phyloP scores from a whole-genome alignment of 2,888 invertebrate species.

The Abscondita cerata region DNA sequence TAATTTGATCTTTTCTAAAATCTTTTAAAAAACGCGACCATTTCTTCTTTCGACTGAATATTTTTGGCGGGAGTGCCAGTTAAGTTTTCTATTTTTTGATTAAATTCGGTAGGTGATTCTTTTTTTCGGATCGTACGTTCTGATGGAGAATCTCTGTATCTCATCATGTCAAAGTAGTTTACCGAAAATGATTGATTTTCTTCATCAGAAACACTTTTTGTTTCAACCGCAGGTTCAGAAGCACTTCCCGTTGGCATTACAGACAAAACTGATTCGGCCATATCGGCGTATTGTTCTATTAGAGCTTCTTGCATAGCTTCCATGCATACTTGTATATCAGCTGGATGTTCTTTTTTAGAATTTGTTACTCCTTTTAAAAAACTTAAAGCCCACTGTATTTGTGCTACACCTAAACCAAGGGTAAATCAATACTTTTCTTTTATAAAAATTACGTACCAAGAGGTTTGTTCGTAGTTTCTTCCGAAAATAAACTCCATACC shows the following conservation, averaged over 20 bases:
- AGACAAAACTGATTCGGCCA: conserved; percentile 38
- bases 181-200: conserved; percentile 50
- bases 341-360: conserved; percentile 50
- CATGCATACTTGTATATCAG: conserved; percentile 55
- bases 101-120: background rate
- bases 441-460: conserved; percentile 31
- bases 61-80: background rate
- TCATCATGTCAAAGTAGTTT: conserved; percentile 51
- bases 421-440: background rate
- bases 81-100: background rate
- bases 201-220: conserved; percentile 34
- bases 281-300: conserved; percentile 54
- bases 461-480: conserved; percentile 41
- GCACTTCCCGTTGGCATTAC: background rate
- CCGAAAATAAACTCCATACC: conserved; percentile 56
- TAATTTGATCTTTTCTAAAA: conserved; percentile 52
- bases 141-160: conserved; percentile 13
- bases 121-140: conserved; percentile 1
- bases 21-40: conserved; percentile 47
- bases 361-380: conserved; percentile 55
- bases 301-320: conserved; percentile 54
- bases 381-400: conserved; percentile 58
- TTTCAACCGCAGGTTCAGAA: background rate
- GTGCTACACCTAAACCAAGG: conserved; percentile 57
- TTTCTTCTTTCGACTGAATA: conserved; percentile 37